These are phyloP conservation scores for Atta texana DNA, from an alignment of 1,140 invertebrate genomes.

Conservation along the genomic window DNA sequence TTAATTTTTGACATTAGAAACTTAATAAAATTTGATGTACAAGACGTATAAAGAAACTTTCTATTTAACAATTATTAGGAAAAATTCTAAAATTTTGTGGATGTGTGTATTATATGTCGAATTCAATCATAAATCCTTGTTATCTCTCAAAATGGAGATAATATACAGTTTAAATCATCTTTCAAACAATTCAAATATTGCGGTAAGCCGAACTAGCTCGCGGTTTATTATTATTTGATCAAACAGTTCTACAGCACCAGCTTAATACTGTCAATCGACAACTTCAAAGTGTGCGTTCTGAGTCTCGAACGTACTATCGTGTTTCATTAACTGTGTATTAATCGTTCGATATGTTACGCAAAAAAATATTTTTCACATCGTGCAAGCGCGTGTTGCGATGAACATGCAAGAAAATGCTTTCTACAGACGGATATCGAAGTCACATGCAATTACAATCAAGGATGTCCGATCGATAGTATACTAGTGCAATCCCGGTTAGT, in stretches of 20 bases:
- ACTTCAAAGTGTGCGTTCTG: not conserved
- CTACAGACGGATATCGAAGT: not conserved
- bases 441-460: not conserved
- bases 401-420: not conserved
- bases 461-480: conserved; percentile 5
- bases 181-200: not conserved
- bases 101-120: not conserved
- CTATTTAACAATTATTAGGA: not conserved
- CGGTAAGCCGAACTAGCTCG: not conserved
- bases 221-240: conserved; percentile 12
- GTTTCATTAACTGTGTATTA: not conserved
- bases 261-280: not conserved
- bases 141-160: not conserved
- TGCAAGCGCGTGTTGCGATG: not conserved
- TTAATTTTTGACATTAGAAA: not conserved
- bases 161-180: not conserved
- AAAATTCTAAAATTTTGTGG: not conserved
- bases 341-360: not conserved
- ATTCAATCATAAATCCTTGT: not conserved
- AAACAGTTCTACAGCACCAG: not conserved
- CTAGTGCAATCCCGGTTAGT: not conserved
- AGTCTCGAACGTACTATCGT: not conserved
- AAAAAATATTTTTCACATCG: not conserved
- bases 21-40: not conserved
- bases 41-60: not conserved